A percentile compares a stretch with the other conserved stretches of the same genome.
phyloP scores from a whole-genome alignment of 1,140 invertebrate genomes.

The Hestina assimilis region DNA sequence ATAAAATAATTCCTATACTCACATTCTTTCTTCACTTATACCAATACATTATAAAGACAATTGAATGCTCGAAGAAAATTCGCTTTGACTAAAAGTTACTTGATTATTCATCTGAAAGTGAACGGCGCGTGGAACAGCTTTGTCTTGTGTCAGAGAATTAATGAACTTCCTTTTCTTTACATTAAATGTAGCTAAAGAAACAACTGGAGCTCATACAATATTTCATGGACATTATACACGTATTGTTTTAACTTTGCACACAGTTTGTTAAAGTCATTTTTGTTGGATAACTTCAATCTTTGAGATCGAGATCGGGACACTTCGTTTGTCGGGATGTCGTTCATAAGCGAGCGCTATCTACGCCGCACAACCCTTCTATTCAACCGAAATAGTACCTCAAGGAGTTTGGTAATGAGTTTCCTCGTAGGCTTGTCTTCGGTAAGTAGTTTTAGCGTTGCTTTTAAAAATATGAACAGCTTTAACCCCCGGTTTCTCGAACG shows the following conservation, averaged over 20 bases:
- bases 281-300: slow-evolving; percentile 20
- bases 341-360: slow-evolving; percentile 67
- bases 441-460: slow-evolving; percentile 14
- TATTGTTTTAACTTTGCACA: slow-evolving; percentile 18
- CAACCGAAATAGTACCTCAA: slow-evolving; percentile 70
- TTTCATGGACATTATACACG: slow-evolving; percentile 20
- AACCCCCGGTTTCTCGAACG: too few species aligned
- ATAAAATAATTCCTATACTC: too few species aligned
- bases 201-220: slow-evolving; percentile 13
- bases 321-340: slow-evolving; percentile 70
- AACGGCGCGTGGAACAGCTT: slow-evolving; percentile 27
- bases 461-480: slow-evolving; percentile 16
- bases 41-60: too few species aligned
- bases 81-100: slow-evolving; percentile 26
- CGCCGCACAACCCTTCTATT: slow-evolving; percentile 52
- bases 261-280: slow-evolving; percentile 19
- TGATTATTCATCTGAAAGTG: slow-evolving; percentile 30
- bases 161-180: slow-evolving; percentile 29
- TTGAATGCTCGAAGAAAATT: slow-evolving; percentile 20
- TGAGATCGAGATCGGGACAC: slow-evolving; percentile 33
- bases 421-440: slow-evolving; percentile 40
- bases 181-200: slow-evolving; percentile 18
- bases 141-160: slow-evolving; percentile 29
- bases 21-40: not conserved
- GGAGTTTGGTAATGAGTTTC: slow-evolving; percentile 66